A percentile compares a stretch with the other conserved stretches of the same genome.
Evolutionary conservation across 2,113 vertebrate genomes (phyloP).

Genomic region (Sinocyclocheilus anophthalmus): DNA sequence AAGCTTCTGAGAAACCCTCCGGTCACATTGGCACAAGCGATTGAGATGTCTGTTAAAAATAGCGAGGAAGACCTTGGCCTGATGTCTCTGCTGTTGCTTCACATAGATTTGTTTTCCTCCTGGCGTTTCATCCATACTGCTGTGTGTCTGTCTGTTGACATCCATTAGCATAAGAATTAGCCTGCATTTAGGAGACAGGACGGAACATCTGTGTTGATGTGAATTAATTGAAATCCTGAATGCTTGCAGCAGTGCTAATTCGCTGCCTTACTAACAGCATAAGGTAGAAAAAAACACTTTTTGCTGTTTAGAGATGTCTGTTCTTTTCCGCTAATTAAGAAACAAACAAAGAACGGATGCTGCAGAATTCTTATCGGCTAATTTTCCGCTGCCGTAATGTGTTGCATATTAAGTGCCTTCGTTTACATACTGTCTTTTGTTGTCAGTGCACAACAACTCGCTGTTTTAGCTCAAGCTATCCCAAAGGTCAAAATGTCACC

Average conservation of each 20-base stretch:
- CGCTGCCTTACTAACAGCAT: constrained; percentile 72
- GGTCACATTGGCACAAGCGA: background rate
- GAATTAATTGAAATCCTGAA: constrained; percentile 81
- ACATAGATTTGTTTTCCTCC: constrained; percentile 28
- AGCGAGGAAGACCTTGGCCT: constrained; percentile 33
- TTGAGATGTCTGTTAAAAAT: constrained; percentile 36
- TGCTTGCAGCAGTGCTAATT: constrained; percentile 79
- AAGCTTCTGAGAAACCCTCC: constrained; percentile 8
- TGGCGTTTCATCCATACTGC: constrained; percentile 9
- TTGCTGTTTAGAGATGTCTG: constrained; percentile 74
- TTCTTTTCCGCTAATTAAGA: constrained; percentile 72
- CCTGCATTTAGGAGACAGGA: constrained; percentile 65
- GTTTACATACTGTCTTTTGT: background rate
- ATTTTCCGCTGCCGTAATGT: background rate
- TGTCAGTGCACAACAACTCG: background rate
- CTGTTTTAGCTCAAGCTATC: background rate
- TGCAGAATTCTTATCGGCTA: constrained; percentile 46
- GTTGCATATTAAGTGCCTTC: constrained; percentile 18
- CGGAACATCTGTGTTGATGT: constrained; percentile 79
- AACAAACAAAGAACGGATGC: constrained; percentile 66
- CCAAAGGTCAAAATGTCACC: constrained; percentile 30
- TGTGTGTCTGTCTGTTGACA: constrained; percentile 53
- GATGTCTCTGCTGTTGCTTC: constrained; percentile 1
- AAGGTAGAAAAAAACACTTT: constrained; percentile 64
- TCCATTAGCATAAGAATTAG: constrained; percentile 79